Evolutionary conservation across 2,888 invertebrate genomes (phyloP).

Genomic region (Lagria hirta): DNA sequence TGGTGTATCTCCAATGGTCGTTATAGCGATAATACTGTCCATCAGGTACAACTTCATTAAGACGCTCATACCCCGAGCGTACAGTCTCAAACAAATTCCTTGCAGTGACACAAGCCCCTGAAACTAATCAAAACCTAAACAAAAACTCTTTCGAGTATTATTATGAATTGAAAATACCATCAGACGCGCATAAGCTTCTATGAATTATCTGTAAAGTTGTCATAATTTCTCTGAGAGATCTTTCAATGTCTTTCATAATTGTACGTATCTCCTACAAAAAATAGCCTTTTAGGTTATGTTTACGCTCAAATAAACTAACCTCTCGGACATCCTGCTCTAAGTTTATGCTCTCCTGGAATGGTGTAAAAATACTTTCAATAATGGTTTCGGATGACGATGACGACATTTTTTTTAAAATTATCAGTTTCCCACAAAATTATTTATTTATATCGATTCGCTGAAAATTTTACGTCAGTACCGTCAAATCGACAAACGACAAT

Average conservation of each 20-base stretch:
- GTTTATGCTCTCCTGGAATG: constrained; percentile 77
- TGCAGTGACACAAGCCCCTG: constrained; percentile 64
- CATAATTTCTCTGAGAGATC: constrained; percentile 74
- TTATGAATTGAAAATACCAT: too few relatives aligned
- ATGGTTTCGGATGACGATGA: constrained; percentile 45
- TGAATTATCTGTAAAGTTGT: constrained; percentile 82
- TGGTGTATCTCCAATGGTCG: constrained; percentile 84
- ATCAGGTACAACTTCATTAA: constrained; percentile 68
- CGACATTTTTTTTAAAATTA: too few relatives aligned
- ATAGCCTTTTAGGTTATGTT: constrained; percentile 19
- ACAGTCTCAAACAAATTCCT: constrained; percentile 68
- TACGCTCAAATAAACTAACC: constrained; percentile 55
- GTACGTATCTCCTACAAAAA: constrained; percentile 64
- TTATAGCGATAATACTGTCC: constrained; percentile 85
- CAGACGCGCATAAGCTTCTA: too few relatives aligned
- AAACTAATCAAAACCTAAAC: constrained; percentile 55
- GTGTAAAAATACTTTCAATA: constrained; percentile 65
- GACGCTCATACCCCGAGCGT: constrained; percentile 62
- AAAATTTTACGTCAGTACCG: too few relatives aligned
- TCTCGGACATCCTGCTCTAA: constrained; percentile 79
- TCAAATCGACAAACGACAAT: too few relatives aligned
- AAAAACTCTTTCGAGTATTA: too few relatives aligned
- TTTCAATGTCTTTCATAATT: constrained; percentile 75
- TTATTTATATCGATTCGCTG: too few relatives aligned
- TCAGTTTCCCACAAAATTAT: too few relatives aligned